These are phyloP conservation scores for Cygnus olor DNA, from an alignment of 2,797 vertebrate genomes.

Conservation along the genomic window DNA sequence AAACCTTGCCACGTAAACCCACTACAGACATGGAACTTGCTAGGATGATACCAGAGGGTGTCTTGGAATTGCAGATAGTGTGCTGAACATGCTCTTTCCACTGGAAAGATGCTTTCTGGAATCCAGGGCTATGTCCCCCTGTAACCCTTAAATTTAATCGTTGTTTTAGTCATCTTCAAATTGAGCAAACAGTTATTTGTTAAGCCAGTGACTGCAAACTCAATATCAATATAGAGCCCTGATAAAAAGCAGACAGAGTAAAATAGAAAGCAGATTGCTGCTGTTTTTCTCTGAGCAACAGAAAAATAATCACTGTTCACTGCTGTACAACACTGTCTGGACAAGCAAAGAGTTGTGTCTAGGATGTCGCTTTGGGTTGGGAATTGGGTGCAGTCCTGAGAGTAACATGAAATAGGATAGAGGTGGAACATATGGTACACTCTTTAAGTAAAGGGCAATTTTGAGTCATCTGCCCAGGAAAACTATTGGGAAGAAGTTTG, in stretches of 20 bases:
- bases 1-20: too few relatives aligned
- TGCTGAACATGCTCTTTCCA: neutral
- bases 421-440: neutral
- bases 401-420: accelerated
- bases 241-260: neutral
- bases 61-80: neutral
- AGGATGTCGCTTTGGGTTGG: neutral
- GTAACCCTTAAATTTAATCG: neutral
- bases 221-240: neutral
- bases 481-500: neutral
- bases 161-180: neutral
- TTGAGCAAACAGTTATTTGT: neutral
- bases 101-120: neutral
- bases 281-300: neutral
- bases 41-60: neutral
- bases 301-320: neutral
- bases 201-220: neutral
- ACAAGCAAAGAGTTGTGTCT: neutral
- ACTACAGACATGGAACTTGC: neutral
- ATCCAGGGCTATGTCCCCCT: neutral
- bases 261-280: neutral
- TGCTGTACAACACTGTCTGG: neutral
- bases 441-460: neutral
- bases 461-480: neutral
- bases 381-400: neutral